phyloP scores from a whole-genome alignment of 2,888 invertebrate species.

The Leucoptera coffeella region DNA sequence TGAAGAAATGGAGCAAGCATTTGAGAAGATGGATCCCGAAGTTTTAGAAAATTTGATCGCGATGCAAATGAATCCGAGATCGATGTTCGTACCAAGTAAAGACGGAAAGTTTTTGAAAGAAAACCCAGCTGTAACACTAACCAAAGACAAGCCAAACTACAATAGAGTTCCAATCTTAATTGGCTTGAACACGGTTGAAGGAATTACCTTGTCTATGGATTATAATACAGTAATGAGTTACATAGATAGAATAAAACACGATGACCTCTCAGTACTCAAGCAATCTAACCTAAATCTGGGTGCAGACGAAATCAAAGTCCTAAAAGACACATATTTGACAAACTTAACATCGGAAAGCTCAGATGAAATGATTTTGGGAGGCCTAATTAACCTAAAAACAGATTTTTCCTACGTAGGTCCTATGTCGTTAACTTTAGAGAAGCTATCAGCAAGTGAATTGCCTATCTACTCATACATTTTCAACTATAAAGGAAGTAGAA shows the following conservation, averaged over 20 bases:
- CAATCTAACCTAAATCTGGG: conserved; percentile 20
- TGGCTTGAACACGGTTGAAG: conserved; percentile 51
- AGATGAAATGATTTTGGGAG: conserved; percentile 29
- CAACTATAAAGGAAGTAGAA: conserved; percentile 31
- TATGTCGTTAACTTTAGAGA: conserved; percentile 24
- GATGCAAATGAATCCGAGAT: conserved; percentile 34
- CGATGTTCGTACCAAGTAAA: conserved; percentile 30
- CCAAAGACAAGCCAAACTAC: no score
- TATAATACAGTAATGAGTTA: conserved; percentile 30
- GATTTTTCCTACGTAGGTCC: conserved; percentile 37
- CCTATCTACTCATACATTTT: conserved; percentile 28
- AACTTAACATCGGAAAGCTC: conserved; percentile 14
- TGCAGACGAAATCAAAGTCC: conserved; percentile 15
- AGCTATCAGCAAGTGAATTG: conserved; percentile 19
- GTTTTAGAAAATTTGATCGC: no score
- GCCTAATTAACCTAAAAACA: conserved; percentile 31
- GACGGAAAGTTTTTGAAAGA: conserved; percentile 26
- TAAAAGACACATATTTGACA: conserved; percentile 29
- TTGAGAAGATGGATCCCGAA: no score
- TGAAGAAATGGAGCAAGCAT: no score
- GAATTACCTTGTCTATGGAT: conserved; percentile 33
- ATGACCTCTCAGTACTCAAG: conserved; percentile 26
- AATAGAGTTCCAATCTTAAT: conserved; percentile 42
- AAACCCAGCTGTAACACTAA: conserved; percentile 28
- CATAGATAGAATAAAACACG: conserved; percentile 27